Percentiles rank a stretch among this genome's conserved stretches.
These are phyloP conservation scores for Zaprionus capensis DNA, from an alignment of 1,140 invertebrate species.

Conservation along the genomic window DNA sequence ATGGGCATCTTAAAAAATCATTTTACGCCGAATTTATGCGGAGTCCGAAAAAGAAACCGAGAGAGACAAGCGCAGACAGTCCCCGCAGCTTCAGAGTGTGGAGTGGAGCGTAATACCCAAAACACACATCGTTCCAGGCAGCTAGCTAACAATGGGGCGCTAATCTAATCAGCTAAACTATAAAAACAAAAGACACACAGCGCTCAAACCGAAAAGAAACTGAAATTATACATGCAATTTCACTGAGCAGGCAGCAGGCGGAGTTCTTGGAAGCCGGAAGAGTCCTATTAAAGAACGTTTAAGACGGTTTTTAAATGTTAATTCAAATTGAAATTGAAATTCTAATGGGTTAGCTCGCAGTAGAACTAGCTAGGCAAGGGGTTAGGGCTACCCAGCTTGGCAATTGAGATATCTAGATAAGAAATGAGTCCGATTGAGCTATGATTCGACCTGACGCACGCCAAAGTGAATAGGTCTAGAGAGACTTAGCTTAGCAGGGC, in stretches of 20 bases:
- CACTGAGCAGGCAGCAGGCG: constrained; percentile 31
- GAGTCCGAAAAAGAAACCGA: constrained; percentile 22
- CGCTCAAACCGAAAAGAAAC: constrained; percentile 5
- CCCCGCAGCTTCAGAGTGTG: constrained; percentile 1
- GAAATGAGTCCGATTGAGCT: not conserved
- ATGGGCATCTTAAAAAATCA: constrained; percentile 75
- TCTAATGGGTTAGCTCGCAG: not conserved
- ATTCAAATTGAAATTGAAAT: constrained; percentile 52
- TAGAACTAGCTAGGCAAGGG: not conserved
- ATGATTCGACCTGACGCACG: not conserved
- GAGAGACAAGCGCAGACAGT: constrained; percentile 11
- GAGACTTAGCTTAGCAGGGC: not conserved
- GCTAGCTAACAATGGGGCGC: constrained; percentile 57
- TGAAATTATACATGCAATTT: constrained; percentile 56
- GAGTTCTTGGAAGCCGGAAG: constrained; percentile 68
- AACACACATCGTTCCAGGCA: constrained; percentile 29
- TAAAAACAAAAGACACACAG: constrained; percentile 33
- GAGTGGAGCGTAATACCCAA: not conserved
- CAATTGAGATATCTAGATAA: not conserved
- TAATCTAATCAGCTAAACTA: constrained; percentile 72
- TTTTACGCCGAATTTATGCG: constrained; percentile 76
- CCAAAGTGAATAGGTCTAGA: not conserved
- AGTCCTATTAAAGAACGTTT: constrained; percentile 69
- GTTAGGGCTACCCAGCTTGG: not conserved
- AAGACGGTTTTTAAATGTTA: constrained; percentile 42